phyloP scores from a whole-genome alignment of 1,140 invertebrate species.

The Monomorium pharaonis region DNA sequence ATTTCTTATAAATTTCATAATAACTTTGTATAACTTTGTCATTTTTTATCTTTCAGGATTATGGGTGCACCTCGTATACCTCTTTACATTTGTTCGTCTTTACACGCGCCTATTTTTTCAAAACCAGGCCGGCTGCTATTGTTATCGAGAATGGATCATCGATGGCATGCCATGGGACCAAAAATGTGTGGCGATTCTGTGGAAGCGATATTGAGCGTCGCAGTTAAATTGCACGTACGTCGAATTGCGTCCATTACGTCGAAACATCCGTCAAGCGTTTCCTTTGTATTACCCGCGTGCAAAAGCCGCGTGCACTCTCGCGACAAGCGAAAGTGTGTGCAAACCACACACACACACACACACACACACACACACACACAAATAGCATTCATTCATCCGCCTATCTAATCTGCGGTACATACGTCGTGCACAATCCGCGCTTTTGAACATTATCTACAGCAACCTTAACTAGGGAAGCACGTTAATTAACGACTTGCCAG shows the following conservation, averaged over 20 bases:
- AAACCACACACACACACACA: not conserved
- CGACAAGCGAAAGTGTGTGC: not conserved
- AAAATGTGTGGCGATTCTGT: not conserved
- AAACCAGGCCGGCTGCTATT: not conserved
- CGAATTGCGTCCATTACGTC: not conserved
- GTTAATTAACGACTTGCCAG: constrained; percentile 12
- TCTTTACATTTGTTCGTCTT: not conserved
- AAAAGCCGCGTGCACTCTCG: not conserved
- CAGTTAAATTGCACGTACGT: not conserved
- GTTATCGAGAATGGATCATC: not conserved
- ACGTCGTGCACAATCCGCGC: not conserved
- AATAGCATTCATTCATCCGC: not conserved
- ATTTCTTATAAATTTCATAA: not conserved
- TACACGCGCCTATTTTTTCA: not conserved
- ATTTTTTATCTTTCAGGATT: not conserved
- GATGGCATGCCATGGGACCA: not conserved
- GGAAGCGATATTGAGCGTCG: not conserved
- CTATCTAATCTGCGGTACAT: not conserved
- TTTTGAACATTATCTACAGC: constrained; percentile 22
- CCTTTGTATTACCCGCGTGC: not conserved
- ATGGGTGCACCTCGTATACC: not conserved
- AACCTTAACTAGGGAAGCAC: not conserved
- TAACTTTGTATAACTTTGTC: not conserved
- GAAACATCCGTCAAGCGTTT: constrained; percentile 9
- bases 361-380: not conserved